Evolutionary conservation across 2,797 vertebrate genomes (phyloP).

Genomic region (Paramormyrops hopkinsi): DNA sequence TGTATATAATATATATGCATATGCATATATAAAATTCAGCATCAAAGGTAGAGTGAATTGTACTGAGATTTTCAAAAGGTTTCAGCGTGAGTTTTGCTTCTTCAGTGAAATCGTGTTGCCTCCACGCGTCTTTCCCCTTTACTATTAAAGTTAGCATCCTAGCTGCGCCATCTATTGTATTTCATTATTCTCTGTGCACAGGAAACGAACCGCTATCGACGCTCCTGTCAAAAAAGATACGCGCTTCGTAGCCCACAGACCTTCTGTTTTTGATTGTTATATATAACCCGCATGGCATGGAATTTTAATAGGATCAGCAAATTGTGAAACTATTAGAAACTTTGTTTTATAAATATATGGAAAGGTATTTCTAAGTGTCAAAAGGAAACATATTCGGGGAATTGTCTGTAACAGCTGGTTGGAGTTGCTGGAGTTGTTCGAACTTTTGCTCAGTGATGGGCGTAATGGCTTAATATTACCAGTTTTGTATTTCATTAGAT

Average conservation of each 20-base stretch:
- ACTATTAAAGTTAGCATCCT: slow-evolving; percentile 14
- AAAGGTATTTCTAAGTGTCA: neutral
- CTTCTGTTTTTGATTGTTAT: neutral
- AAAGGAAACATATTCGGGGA: neutral
- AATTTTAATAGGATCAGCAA: neutral
- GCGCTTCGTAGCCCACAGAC: neutral
- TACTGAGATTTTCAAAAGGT: neutral
- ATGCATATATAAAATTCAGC: neutral
- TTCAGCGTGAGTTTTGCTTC: neutral
- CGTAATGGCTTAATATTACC: neutral
- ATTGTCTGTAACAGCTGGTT: neutral
- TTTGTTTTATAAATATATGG: neutral
- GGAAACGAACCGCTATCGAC: neutral
- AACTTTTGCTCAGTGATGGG: neutral
- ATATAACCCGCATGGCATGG: neutral
- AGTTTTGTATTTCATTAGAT: neutral
- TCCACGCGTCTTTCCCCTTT: slow-evolving; percentile 1
- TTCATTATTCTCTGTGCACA: neutral
- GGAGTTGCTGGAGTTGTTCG: neutral
- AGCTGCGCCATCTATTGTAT: slow-evolving; percentile 33
- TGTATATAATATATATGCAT: neutral
- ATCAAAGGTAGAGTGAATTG: neutral
- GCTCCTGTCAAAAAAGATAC: neutral
- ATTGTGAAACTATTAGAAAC: neutral
- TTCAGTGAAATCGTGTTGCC: slow-evolving; percentile 12